Conservation (phyloP, 2,113 vertebrate genomes). For the Bubo blakistoni region DNA sequence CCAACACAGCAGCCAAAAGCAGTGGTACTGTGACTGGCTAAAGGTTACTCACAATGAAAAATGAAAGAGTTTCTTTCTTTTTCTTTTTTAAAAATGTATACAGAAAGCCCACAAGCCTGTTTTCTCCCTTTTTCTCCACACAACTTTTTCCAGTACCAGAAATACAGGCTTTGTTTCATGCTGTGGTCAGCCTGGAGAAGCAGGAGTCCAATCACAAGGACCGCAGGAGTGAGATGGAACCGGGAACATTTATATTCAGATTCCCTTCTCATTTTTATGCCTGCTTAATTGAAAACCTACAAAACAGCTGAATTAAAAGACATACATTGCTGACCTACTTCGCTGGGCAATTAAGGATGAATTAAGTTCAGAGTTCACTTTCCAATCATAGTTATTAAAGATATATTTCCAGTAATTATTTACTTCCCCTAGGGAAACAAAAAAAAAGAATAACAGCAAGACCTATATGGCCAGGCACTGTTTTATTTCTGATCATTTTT, state of each 20-base stretch:
- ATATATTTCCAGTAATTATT: neutral
- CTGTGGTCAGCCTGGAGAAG: neutral
- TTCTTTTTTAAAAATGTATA: neutral
- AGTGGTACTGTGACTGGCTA: neutral
- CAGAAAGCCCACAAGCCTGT: neutral
- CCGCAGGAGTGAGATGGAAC: neutral
- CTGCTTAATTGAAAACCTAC: neutral
- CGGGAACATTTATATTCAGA: neutral
- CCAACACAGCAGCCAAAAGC: neutral
- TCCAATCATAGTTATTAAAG: neutral
- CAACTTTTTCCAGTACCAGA: neutral
- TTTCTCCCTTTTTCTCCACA: neutral
- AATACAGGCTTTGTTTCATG: neutral
- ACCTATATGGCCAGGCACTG: neutral
- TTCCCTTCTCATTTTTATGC: neutral
- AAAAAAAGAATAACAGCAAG: neutral
- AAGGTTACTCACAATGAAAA: neutral
- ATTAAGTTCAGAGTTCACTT: neutral
- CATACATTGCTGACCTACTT: neutral
- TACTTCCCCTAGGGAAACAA: neutral
- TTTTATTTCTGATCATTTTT: neutral
- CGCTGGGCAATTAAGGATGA: neutral
- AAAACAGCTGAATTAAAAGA: neutral
- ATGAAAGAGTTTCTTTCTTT: neutral
- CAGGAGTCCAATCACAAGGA: neutral